Conservation (phyloP, 2,888 invertebrate species). For the Eupithecia abbreviata region DNA sequence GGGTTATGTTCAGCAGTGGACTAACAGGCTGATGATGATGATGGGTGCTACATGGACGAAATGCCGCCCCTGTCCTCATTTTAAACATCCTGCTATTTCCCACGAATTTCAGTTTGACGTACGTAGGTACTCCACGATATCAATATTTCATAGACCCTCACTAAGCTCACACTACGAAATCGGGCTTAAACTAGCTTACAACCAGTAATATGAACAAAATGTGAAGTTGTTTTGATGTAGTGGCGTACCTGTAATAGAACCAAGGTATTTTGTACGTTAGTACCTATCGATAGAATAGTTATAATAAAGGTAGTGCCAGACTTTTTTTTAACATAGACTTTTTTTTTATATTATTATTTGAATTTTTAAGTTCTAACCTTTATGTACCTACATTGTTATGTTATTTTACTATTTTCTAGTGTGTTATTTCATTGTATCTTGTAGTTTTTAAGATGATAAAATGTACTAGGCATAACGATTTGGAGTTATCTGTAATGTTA, state of each 20-base stretch:
- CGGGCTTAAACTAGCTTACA: conserved; percentile 23
- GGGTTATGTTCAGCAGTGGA: no score
- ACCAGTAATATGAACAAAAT: neutral
- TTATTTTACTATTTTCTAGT: no score
- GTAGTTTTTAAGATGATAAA: no score
- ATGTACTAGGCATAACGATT: no score
- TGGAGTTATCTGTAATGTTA: no score
- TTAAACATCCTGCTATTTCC: neutral
- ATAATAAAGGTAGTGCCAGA: neutral
- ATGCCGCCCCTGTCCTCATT: neutral
- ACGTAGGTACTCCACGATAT: conserved; percentile 40
- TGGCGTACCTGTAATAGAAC: neutral
- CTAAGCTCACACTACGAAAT: conserved; percentile 22
- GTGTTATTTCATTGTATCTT: no score
- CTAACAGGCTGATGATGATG: no score
- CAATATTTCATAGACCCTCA: conserved; percentile 52
- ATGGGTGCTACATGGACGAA: no score
- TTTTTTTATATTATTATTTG: no score
- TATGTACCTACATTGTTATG: no score
- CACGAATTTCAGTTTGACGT: conserved; percentile 45
- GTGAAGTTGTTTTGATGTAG: neutral
- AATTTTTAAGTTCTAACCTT: no score
- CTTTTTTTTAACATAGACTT: neutral
- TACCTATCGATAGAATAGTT: neutral
- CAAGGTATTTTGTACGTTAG: neutral